Evolutionary conservation across 2,888 invertebrate species (phyloP).

Genomic region (Eilema depressum): DNA sequence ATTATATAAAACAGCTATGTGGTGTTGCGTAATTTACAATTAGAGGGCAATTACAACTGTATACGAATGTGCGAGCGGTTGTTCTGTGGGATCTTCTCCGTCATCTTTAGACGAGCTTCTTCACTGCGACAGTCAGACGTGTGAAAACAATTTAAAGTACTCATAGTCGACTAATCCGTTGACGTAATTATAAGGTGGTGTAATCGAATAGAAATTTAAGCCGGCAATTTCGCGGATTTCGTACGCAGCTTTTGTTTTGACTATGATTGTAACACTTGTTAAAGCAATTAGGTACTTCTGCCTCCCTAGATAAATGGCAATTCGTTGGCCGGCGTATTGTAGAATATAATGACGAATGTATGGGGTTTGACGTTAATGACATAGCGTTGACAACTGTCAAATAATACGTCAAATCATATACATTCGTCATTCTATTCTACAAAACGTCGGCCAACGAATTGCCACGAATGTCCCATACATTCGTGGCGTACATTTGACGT

Average conservation of each 20-base stretch:
- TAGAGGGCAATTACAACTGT: constrained; percentile 75
- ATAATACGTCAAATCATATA: too few relatives aligned
- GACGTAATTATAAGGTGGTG: constrained; percentile 31
- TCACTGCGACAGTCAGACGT: constrained; percentile 27
- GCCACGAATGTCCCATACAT: too few relatives aligned
- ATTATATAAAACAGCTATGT: constrained; percentile 72
- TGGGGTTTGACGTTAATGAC: too few relatives aligned
- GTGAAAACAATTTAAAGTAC: constrained; percentile 44
- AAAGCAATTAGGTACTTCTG: too few relatives aligned
- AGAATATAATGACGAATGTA: too few relatives aligned
- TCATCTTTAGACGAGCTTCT: constrained; percentile 32
- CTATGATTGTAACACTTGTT: neutral
- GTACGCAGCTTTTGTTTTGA: neutral
- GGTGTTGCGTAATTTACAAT: constrained; percentile 72
- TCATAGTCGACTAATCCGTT: constrained; percentile 17
- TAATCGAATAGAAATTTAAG: constrained; percentile 25
- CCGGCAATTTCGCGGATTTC: constrained; percentile 12
- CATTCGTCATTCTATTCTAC: too few relatives aligned
- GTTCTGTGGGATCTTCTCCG: constrained; percentile 32
- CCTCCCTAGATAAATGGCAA: too few relatives aligned
- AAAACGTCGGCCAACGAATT: too few relatives aligned
- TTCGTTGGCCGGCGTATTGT: too few relatives aligned
- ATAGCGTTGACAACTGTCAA: too few relatives aligned
- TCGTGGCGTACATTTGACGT: too few relatives aligned
- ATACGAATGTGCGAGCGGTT: constrained; percentile 62